phyloP scores from a whole-genome alignment of 2,113 vertebrate genomes.

The Jacana jacana region DNA sequence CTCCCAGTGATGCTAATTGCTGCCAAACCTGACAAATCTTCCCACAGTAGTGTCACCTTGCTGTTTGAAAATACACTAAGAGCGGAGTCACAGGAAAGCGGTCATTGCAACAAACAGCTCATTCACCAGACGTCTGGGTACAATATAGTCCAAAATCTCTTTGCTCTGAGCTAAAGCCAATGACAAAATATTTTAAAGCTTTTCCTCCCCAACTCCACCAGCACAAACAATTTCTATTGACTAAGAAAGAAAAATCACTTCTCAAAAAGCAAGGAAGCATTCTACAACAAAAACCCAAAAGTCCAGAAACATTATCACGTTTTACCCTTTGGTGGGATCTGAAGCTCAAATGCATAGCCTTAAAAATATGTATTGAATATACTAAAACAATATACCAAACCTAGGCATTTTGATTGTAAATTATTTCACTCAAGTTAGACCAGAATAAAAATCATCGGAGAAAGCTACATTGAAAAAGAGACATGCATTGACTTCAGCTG shows the following conservation, averaged over 20 bases:
- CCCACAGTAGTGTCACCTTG: background rate
- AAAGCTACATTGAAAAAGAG: conserved; percentile 15
- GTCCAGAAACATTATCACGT: background rate
- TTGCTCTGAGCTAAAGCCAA: background rate
- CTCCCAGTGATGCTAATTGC: background rate
- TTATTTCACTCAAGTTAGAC: conserved; percentile 32
- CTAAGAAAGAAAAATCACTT: background rate
- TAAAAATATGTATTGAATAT: background rate
- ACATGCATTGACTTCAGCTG: background rate
- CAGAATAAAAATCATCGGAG: background rate
- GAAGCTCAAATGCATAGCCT: conserved; percentile 17
- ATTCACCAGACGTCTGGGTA: background rate
- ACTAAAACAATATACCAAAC: background rate
- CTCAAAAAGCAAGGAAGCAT: background rate
- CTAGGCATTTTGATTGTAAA: background rate
- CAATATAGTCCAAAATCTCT: background rate
- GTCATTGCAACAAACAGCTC: background rate
- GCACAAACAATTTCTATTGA: background rate
- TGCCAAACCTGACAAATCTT: background rate
- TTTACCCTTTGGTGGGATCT: background rate
- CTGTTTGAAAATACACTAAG: background rate
- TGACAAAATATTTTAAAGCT: background rate
- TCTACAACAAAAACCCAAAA: background rate
- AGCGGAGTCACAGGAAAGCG: background rate
- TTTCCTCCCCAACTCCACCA: background rate